Conservation (phyloP, 23 tunicate species). For the Halocynthia aurantium region DNA sequence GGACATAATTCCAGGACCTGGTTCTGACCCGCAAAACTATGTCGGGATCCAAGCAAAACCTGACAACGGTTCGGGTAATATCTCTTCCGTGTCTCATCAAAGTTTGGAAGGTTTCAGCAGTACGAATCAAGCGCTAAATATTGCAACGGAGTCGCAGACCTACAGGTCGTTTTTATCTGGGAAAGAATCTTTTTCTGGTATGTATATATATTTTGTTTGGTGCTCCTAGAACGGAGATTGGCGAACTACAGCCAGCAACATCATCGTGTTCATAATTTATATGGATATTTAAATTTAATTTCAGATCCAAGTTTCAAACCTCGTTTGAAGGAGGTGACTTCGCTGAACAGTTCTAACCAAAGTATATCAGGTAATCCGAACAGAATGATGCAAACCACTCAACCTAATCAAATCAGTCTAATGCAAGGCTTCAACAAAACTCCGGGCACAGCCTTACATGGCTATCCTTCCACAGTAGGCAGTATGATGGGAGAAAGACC, state of each 20-base stretch:
- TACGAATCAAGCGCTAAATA: no score
- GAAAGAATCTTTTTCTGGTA: no score
- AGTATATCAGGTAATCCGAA: not conserved
- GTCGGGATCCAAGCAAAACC: no score
- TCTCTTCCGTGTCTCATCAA: no score
- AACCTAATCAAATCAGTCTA: not conserved
- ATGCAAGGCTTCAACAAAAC: conserved; percentile 25
- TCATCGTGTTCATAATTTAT: no score
- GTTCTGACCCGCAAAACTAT: conserved; percentile 18
- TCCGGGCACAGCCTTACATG: conserved; percentile 26
- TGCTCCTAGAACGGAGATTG: no score
- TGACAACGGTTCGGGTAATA: no score
- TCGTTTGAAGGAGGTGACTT: not conserved
- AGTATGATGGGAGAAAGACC: not conserved
- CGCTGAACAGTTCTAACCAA: not conserved
- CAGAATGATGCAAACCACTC: conserved; percentile 1
- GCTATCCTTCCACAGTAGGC: not conserved
- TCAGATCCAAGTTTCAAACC: conserved; percentile 2
- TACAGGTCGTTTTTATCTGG: no score
- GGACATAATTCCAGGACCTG: not conserved
- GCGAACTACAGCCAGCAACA: no score
- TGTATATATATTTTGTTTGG: no score
- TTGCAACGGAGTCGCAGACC: no score
- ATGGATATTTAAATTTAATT: not conserved
- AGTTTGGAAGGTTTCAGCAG: no score